These are phyloP conservation scores for Yponomeuta plumbellus DNA, from an alignment of 2,888 invertebrate genomes.

Conservation along the genomic window DNA sequence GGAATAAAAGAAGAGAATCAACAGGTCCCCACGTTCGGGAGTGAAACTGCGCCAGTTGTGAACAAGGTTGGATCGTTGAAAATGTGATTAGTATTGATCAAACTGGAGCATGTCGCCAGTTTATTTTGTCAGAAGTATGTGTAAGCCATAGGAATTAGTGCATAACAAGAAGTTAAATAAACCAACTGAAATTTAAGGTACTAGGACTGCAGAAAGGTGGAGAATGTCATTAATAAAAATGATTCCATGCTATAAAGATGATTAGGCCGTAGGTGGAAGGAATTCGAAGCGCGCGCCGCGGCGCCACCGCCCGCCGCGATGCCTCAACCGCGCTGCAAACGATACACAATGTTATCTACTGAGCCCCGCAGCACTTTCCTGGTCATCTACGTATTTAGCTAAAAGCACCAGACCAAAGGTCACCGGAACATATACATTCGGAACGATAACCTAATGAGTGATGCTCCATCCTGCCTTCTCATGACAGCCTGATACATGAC, in stretches of 20 bases:
- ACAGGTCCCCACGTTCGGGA: not conserved
- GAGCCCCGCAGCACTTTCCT: not conserved
- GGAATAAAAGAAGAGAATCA: not conserved
- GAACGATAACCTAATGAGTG: not conserved
- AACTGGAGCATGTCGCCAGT: not conserved
- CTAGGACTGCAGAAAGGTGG: not conserved
- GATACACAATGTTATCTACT: conserved; percentile 1
- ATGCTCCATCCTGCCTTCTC: not conserved
- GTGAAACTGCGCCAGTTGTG: not conserved
- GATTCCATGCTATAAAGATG: not conserved
- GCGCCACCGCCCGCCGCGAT: not conserved
- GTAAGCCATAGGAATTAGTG: too few relatives aligned
- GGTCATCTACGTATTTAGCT: not conserved
- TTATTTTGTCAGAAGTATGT: too few relatives aligned
- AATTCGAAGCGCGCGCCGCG: not conserved
- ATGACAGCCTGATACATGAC: not conserved
- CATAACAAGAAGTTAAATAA: too few relatives aligned
- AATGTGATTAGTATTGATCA: not conserved
- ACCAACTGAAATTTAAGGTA: too few relatives aligned
- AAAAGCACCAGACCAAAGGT: not conserved
- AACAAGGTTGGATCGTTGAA: not conserved
- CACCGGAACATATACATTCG: not conserved
- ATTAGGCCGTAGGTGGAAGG: not conserved
- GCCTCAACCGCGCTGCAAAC: not conserved
- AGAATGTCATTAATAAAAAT: not conserved